Base-by-base conservation (phyloP, 2,113 vertebrate genomes). In the Macroglossus sobrinus region DNA sequence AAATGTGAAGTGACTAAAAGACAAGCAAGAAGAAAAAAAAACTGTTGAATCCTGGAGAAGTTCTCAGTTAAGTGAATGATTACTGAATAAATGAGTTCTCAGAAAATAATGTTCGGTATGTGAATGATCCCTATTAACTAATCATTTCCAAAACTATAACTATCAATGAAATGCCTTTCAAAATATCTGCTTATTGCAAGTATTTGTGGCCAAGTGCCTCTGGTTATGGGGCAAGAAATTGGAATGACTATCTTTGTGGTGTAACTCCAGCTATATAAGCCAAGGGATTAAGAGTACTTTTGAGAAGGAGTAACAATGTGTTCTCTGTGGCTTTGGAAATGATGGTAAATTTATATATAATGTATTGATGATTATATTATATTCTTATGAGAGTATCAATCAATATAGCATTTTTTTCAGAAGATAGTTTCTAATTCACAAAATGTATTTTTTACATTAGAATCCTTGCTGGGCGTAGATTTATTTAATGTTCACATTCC, bases 221-320 rank as follows among this genome's bases (percentile, higher is more conserved):
- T 96, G 76, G 95, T 97, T 95, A 93, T 96, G 91, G 38, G 72
- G 82, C 74, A 94, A 96, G 94, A 96, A 91, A 66, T 50, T 91
- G 66, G 96, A 96, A 94, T 89, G 69, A 87, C 74, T 79, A 11
- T 53, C 89, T 89, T 97, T 91, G 96, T 95, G 94, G 55, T 18
- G 61, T 79, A 45, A 43, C 26, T 28, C 64, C 6, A 64, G 87
- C 92, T 84, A 69, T 80, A 53, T 95, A 90, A 97, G 55, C 84
- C 96, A 96, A 95, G 38, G 88, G 93, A 96, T 96, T 97, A 96
- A 78, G 80, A 97, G 94, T 96, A 93, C 97, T 97, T 94, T 91
- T 88, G 66, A 94, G 66, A 95, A 94, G 57, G 71, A 89, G 45
- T 71, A 84, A 78, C 53, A 57, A 35, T 84, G 53, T 96, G 66